phyloP scores from a whole-genome alignment of 92 coral and sea anemone genomes.

The Phenganax marumi region DNA sequence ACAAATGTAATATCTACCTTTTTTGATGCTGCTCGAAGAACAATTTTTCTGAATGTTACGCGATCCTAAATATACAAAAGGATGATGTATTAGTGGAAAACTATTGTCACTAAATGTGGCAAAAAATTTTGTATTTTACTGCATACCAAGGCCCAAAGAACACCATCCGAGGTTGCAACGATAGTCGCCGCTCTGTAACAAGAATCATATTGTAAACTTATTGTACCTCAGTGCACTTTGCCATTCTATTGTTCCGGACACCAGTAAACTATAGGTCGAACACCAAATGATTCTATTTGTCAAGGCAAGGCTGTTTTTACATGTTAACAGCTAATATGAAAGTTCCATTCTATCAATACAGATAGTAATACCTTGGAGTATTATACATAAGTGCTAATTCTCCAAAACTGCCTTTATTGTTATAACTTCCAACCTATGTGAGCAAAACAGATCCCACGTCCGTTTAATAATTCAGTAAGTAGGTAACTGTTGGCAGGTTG shows the following conservation, averaged over 20 bases:
- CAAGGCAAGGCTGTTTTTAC: too few species aligned
- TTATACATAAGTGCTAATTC: slow-evolving; percentile 99
- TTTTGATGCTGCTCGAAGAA: slow-evolving; percentile 94
- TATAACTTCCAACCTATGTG: slow-evolving; percentile 83
- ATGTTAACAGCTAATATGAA: too few species aligned
- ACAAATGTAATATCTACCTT: slow-evolving; percentile 54
- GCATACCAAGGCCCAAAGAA: slow-evolving; percentile 96
- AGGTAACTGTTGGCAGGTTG: too few species aligned
- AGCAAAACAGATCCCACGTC: not conserved
- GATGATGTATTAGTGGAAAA: not conserved
- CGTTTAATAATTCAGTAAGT: not conserved
- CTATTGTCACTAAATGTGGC: not conserved
- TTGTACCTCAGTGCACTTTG: not conserved
- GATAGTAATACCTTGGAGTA: slow-evolving; percentile 79
- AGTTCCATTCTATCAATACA: too few species aligned
- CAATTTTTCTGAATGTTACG: slow-evolving; percentile 84
- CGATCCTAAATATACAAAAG: slow-evolving; percentile 72
- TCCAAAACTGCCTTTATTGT: slow-evolving; percentile 96
- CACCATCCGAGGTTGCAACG: slow-evolving; percentile 86
- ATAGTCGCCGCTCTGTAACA: slow-evolving; percentile 89
- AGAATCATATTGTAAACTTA: not conserved
- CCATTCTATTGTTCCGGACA: too few species aligned
- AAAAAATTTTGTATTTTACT: not conserved
- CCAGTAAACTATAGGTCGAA: too few species aligned
- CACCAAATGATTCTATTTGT: too few species aligned